Percentiles rank a stretch among this genome's conserved stretches.
phyloP scores from a whole-genome alignment of 2,888 invertebrate species.

The Ectobius pallidus region DNA sequence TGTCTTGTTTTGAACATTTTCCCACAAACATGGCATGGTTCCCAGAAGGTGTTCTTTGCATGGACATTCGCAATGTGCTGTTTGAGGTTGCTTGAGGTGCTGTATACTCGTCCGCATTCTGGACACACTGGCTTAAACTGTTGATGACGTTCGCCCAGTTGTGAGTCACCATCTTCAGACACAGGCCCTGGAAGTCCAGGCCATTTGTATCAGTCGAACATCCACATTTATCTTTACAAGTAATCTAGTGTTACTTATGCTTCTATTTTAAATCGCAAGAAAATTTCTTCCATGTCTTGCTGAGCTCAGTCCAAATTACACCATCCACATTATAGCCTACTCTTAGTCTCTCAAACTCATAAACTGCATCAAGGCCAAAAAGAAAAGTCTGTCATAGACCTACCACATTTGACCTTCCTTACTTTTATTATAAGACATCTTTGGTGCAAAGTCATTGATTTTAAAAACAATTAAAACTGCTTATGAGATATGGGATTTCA shows the following conservation, averaged over 20 bases:
- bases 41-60: conserved; percentile 70
- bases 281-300: too few species aligned
- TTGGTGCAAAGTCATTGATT: too few species aligned
- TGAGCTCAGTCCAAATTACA: too few species aligned
- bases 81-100: conserved; percentile 68
- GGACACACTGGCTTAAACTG: conserved; percentile 49
- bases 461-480: too few species aligned
- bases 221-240: neutral
- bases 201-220: conserved; percentile 36
- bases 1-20: conserved; percentile 79
- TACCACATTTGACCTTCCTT: too few species aligned
- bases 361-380: too few species aligned
- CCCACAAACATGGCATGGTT: conserved; percentile 74
- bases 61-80: conserved; percentile 80
- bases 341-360: too few species aligned
- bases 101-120: conserved; percentile 51
- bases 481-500: too few species aligned
- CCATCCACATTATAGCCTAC: too few species aligned
- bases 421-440: too few species aligned
- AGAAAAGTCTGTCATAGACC: too few species aligned
- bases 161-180: conserved; percentile 31
- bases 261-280: neutral
- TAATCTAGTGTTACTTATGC: neutral
- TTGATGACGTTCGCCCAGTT: conserved; percentile 6
- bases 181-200: conserved; percentile 44